Conservation (phyloP, 2,797 vertebrate species). For the Cyprinella venusta region DNA sequence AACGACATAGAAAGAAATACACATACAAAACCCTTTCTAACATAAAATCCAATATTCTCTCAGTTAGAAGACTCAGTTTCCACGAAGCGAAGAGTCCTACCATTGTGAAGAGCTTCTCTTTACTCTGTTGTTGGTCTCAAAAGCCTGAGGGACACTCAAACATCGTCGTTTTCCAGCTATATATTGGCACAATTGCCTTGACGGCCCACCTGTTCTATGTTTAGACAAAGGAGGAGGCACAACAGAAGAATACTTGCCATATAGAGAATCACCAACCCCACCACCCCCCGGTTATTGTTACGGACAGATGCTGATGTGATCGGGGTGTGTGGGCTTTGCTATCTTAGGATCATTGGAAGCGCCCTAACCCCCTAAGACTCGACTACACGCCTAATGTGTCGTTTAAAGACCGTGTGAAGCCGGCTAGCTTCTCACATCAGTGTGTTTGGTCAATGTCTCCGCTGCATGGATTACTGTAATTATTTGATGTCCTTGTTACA, state of each 20-base stretch:
- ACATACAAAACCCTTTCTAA: neutral
- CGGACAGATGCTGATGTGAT: constrained; percentile 57
- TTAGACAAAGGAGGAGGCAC: constrained; percentile 80
- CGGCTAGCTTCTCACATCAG: constrained; percentile 36
- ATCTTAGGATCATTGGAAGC: constrained; percentile 53
- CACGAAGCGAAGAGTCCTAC: too few relatives aligned
- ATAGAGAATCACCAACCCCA: constrained; percentile 59
- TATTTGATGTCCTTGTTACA: constrained; percentile 46
- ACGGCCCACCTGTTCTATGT: constrained; percentile 79
- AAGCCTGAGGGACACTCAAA: constrained; percentile 67
- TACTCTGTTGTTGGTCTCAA: constrained; percentile 50
- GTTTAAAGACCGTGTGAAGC: constrained; percentile 28
- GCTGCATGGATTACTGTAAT: constrained; percentile 52
- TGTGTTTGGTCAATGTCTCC: constrained; percentile 17
- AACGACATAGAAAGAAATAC: neutral
- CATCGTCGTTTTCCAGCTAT: constrained; percentile 60
- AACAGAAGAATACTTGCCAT: constrained; percentile 64
- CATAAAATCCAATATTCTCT: neutral
- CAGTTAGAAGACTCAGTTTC: neutral
- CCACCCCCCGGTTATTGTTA: constrained; percentile 51
- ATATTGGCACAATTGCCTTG: constrained; percentile 73
- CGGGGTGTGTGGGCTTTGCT: constrained; percentile 51
- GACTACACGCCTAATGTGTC: constrained; percentile 38
- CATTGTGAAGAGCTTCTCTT: constrained; percentile 62
- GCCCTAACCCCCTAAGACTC: constrained; percentile 1